A percentile compares a stretch with the other conserved stretches of the same genome.
phyloP scores from a whole-genome alignment of 2,888 invertebrate species.

The Leucophenga montana region DNA sequence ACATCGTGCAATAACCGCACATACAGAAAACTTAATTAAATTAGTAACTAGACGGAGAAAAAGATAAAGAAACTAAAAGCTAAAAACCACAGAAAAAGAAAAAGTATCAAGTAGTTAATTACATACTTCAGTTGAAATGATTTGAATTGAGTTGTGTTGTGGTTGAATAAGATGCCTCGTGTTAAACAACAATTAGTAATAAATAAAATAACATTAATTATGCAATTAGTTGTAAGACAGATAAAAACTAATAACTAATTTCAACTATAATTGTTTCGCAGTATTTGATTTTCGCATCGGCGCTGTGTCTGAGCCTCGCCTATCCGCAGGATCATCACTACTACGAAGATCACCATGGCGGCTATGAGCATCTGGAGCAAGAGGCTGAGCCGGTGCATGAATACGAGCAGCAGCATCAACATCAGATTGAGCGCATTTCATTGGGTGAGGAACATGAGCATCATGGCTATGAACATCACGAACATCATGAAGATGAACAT shows the following conservation, averaged over 20 bases:
- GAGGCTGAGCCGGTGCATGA: constrained; percentile 60
- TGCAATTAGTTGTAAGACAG: constrained; percentile 8
- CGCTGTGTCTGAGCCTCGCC: constrained; percentile 69
- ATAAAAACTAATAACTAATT: not conserved
- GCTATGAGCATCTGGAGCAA: constrained; percentile 65
- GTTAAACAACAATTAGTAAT: not conserved
- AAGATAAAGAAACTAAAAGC: not conserved
- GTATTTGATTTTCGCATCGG: constrained; percentile 72
- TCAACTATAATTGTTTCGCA: constrained; percentile 52
- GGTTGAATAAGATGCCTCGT: not conserved
- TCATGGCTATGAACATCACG: constrained; percentile 59
- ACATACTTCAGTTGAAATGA: too few species aligned
- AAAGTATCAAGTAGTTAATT: constrained; percentile 11
- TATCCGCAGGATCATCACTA: constrained; percentile 72
- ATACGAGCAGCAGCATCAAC: constrained; percentile 58
- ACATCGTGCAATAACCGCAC: not conserved
- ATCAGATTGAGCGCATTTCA: constrained; percentile 68
- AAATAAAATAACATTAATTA: constrained; percentile 9
- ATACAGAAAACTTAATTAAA: constrained; percentile 9
- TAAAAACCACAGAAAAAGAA: not conserved
- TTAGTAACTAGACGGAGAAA: not conserved
- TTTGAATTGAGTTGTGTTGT: not conserved
- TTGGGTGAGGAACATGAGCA: constrained; percentile 71
- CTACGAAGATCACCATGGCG: constrained; percentile 58
- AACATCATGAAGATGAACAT: constrained; percentile 74